Base-by-base conservation (phyloP, 2,113 vertebrate species). In the Xiphophorus hellerii region DNA sequence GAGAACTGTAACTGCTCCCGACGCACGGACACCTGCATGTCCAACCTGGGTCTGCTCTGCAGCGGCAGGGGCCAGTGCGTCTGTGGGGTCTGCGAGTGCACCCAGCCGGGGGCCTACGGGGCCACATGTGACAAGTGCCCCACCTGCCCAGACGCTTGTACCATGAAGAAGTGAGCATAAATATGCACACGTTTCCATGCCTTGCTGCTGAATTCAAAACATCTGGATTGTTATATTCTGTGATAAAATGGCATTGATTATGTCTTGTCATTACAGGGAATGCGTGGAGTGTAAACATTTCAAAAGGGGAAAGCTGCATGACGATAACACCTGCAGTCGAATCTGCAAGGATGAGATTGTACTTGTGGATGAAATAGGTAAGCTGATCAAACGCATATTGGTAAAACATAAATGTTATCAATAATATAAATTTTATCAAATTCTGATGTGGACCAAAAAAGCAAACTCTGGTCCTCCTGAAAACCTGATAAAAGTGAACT, bases 231-330 rank as follows among this genome's bases (percentile, higher is more conserved):
- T n/a, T 9, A 58, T 13, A 14, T n/a, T 22, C 8, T 6, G 14
- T 48, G 30, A 71, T 61, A 1, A 71, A 10, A 37, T 64, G 42
- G n/a, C 10, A 3, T n/a, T 20, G 0, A 13, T 33, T 54, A 14
- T 71, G 63, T 30, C 65, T 61, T 31, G 37, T 30, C 58, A 15
- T 71, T 22, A 15, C 86, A 99, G 98, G 89, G 95, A 96, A 0
- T 99, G 98, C 1, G 97, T 99, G 80, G 97, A 99, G 83, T 99
- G 98, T 88, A 97, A 96, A 85, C 96, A 97, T 87, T 99, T 98
- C 81, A 92, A 96, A 62, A 94, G 96, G 13, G 97, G 98, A 10
- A 82, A 1, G 27, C 94, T 97, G 29, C 86, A 88, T n/a, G 88
- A 96, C 0, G 93, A 97, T 73, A 94, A 95, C 25, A 93, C 93